Percentiles rank a stretch among this genome's conserved stretches.
Evolutionary conservation across 2,797 vertebrate species (phyloP).

Genomic region (Chloroceryle amazona): DNA sequence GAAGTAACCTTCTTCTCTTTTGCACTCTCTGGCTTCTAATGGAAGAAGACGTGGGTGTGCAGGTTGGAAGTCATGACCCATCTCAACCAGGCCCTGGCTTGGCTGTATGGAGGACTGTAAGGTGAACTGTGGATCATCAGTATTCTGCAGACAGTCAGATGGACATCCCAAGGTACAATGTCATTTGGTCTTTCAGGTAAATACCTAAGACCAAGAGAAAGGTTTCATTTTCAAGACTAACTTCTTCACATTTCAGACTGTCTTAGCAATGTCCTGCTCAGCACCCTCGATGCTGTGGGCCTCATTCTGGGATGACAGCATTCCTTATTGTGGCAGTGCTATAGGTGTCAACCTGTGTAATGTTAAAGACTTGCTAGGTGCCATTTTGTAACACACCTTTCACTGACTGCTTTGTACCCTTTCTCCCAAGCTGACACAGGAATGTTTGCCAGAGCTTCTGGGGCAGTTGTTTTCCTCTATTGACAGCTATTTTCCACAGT

Average conservation of each 20-base stretch:
- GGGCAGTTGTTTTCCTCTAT: not conserved
- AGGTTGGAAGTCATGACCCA: not conserved
- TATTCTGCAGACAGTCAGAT: not conserved
- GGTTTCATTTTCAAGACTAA: not conserved
- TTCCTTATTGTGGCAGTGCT: not conserved
- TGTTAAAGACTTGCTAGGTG: not conserved
- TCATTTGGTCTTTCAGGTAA: not conserved
- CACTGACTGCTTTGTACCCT: not conserved
- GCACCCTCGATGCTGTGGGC: fast-evolving
- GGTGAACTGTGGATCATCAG: not conserved
- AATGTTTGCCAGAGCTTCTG: not conserved
- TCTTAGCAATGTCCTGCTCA: not conserved
- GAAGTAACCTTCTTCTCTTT: not conserved
- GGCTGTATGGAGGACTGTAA: not conserved
- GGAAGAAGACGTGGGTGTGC: not conserved
- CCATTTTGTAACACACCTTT: not conserved
- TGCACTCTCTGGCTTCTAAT: not conserved
- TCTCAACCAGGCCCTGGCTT: not conserved
- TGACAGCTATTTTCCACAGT: not conserved
- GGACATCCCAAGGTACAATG: not conserved
- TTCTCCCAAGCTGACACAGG: not conserved
- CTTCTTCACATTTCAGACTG: not conserved
- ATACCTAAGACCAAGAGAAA: not conserved
- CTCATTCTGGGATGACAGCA: not conserved
- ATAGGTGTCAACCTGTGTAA: not conserved